A percentile compares a stretch with the other conserved stretches of the same genome.
phyloP scores from a whole-genome alignment of 2,888 invertebrate genomes.

The Lasioglossum lativentre region DNA sequence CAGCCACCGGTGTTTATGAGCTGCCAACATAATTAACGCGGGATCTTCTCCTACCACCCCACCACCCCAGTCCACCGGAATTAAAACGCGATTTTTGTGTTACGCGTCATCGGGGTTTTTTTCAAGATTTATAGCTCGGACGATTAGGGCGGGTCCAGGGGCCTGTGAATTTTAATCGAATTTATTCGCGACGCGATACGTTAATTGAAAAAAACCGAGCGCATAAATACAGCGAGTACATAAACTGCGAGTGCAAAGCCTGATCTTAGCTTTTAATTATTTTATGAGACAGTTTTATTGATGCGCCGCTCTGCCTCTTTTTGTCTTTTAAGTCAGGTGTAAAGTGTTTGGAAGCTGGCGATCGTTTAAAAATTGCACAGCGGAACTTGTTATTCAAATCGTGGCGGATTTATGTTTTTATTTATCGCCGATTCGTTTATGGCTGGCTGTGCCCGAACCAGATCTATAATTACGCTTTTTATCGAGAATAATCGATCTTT shows the following conservation, averaged over 20 bases:
- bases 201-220: background rate
- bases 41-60: background rate
- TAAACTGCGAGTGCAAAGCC: background rate
- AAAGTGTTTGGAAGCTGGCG: background rate
- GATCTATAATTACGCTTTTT: background rate
- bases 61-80: background rate
- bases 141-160: background rate
- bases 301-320: background rate
- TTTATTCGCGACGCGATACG: background rate
- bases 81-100: background rate
- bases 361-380: background rate
- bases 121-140: background rate
- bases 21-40: slow-evolving; percentile 12
- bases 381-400: background rate
- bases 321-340: background rate
- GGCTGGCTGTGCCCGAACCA: background rate
- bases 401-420: background rate
- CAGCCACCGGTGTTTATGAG: background rate
- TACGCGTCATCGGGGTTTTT: background rate
- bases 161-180: background rate
- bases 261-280: background rate
- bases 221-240: background rate
- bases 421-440: background rate
- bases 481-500: too few species aligned
- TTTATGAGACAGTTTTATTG: slow-evolving; percentile 4